phyloP scores from a whole-genome alignment of 2,888 invertebrate species.

The Ommatoiulus sabulosus region DNA sequence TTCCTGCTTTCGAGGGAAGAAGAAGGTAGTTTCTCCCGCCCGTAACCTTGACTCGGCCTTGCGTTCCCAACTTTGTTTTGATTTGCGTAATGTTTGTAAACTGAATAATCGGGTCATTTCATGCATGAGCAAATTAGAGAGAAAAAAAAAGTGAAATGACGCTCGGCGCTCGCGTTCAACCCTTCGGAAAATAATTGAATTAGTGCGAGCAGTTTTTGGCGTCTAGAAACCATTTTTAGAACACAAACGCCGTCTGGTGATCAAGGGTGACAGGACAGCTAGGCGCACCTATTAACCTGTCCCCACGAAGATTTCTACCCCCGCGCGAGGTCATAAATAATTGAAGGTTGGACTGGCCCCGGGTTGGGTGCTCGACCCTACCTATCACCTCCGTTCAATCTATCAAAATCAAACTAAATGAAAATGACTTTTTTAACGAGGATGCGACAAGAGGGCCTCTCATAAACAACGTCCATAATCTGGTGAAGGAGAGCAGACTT shows the following conservation, averaged over 20 bases:
- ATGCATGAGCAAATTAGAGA: conserved; percentile 33
- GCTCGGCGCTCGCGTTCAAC: not conserved
- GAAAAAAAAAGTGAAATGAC: not conserved
- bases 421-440: too few species aligned
- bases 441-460: too few species aligned
- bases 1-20: conserved; percentile 30
- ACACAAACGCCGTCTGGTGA: not conserved
- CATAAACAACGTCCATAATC: too few species aligned
- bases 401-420: not conserved
- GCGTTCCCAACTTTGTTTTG: conserved; percentile 27
- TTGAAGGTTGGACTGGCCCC: not conserved
- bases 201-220: not conserved
- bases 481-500: too few species aligned
- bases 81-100: conserved; percentile 36
- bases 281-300: not conserved
- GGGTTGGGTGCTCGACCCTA: not conserved
- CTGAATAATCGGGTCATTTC: conserved; percentile 43
- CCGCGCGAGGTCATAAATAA: too few species aligned
- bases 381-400: not conserved
- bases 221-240: not conserved
- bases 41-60: conserved; percentile 38
- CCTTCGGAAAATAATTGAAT: conserved; percentile 24
- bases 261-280: not conserved
- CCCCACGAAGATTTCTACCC: too few species aligned
- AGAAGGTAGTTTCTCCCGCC: not conserved